These are phyloP conservation scores for Alentia gelatinosa DNA, from an alignment of 2,888 invertebrate species.

Conservation along the genomic window DNA sequence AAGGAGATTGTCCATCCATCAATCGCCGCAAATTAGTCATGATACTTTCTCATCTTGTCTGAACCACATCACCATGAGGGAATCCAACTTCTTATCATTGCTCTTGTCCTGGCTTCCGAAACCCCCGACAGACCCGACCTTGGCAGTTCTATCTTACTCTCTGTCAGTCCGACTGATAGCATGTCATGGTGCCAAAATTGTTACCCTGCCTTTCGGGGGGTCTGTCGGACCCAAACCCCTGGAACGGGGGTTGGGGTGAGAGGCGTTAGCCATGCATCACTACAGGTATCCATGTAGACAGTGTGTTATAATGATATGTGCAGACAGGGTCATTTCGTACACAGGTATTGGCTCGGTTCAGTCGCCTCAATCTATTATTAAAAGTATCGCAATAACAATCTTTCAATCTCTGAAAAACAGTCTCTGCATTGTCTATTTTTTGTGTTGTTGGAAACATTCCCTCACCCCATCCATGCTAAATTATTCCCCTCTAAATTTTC, in stretches of 20 bases:
- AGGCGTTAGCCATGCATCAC: neutral
- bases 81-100: neutral
- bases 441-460: too few relatives aligned
- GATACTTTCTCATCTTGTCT: conserved; percentile 21
- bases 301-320: neutral
- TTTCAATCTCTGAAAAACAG: too few relatives aligned
- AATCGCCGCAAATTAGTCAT: neutral
- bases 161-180: neutral
- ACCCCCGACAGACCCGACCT: neutral
- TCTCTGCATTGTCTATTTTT: too few relatives aligned
- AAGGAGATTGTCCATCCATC: conserved; percentile 20
- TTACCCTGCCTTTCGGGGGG: neutral
- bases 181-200: conserved; percentile 5
- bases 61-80: neutral
- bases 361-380: neutral
- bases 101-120: neutral
- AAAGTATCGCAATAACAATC: neutral
- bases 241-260: neutral
- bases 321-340: neutral
- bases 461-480: too few relatives aligned
- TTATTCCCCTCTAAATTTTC: too few relatives aligned
- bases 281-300: neutral
- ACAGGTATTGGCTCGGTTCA: neutral
- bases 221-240: neutral
- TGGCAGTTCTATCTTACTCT: neutral